Percentiles rank a stretch among this genome's conserved stretches.
Conservation (phyloP, 2,113 vertebrate genomes). For the Tupaia chinensis region DNA sequence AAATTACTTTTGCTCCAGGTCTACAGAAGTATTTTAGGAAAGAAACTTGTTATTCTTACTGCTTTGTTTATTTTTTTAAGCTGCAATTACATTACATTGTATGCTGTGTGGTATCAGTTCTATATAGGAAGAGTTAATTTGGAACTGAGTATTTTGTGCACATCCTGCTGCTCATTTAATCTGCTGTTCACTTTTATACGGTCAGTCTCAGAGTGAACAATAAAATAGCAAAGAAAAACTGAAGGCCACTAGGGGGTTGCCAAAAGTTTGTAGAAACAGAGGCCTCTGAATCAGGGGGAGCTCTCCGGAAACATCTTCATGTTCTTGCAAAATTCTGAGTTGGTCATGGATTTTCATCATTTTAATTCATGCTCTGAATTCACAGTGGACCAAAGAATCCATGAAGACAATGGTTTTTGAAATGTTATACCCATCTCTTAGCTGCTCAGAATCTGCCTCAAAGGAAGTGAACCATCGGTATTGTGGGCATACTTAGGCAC, state of each 20-base stretch:
- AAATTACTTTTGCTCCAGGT: neutral
- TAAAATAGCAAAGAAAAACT: neutral
- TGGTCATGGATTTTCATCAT: constrained; percentile 56
- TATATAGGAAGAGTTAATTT: neutral
- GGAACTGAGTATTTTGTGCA: neutral
- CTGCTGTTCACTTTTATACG: constrained; percentile 12
- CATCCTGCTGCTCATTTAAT: neutral
- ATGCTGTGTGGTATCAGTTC: neutral
- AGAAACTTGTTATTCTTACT: neutral
- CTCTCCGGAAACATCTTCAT: neutral
- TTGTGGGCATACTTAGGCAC: constrained; percentile 62
- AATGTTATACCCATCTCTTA: neutral
- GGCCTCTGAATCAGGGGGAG: neutral
- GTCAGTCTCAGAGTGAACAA: neutral
- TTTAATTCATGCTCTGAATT: constrained; percentile 60
- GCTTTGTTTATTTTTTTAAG: neutral
- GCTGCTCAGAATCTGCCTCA: constrained; percentile 60
- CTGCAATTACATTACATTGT: neutral
- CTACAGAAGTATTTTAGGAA: neutral
- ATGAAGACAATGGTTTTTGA: constrained; percentile 61
- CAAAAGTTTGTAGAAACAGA: neutral
- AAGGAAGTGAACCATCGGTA: constrained; percentile 75
- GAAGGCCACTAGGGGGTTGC: neutral
- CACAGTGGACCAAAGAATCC: constrained; percentile 69
- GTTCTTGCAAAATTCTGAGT: constrained; percentile 48